Evolutionary conservation across 2,797 vertebrate species (phyloP).

Genomic region (Cynopterus sphinx): DNA sequence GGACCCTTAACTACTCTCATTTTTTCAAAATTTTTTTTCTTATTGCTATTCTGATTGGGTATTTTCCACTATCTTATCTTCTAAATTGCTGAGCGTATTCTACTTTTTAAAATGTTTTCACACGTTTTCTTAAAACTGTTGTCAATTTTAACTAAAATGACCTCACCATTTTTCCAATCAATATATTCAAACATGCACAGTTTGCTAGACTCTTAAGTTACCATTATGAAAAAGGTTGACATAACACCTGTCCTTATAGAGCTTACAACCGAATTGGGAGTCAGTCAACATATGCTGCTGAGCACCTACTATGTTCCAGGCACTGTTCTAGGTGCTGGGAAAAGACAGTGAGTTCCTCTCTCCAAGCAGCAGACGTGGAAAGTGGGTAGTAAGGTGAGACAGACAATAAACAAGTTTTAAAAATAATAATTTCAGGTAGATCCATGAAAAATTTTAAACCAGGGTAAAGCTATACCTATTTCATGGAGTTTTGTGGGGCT

Average conservation of each 20-base stretch:
- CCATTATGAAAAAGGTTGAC: neutral
- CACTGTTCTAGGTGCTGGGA: neutral
- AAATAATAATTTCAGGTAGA: neutral
- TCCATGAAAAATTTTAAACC: neutral
- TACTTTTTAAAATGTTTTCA: neutral
- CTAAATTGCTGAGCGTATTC: neutral
- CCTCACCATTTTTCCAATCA: neutral
- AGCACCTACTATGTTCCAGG: neutral
- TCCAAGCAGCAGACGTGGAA: neutral
- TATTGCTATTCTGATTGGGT: no score
- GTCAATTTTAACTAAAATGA: slow-evolving; percentile 1
- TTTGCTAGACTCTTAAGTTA: neutral
- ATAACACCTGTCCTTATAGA: neutral
- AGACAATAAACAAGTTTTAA: neutral
- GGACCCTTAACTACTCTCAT: no score
- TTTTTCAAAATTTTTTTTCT: no score
- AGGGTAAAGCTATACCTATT: neutral
- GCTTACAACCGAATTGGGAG: neutral
- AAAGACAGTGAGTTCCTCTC: neutral
- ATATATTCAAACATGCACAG: neutral
- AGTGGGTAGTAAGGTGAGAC: neutral
- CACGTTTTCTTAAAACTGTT: neutral
- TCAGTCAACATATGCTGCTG: neutral
- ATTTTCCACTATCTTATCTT: no score
- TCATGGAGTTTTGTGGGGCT: neutral